A percentile compares a stretch with the other conserved stretches of the same genome.
These are phyloP conservation scores for Dendrolimus kikuchii DNA, from an alignment of 1,140 invertebrate species.

Conservation along the genomic window DNA sequence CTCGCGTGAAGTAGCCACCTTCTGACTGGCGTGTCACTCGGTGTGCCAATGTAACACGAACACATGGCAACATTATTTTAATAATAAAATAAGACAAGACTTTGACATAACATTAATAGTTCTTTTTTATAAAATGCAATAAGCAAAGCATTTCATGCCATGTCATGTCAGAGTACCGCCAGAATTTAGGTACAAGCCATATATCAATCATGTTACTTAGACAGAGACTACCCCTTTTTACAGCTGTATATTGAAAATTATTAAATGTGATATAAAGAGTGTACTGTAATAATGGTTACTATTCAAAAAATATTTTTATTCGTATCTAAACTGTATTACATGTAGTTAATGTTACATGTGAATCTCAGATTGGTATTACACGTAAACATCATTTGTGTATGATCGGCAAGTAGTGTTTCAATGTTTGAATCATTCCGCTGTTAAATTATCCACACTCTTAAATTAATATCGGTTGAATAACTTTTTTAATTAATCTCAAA, in stretches of 20 bases:
- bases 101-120: too few species aligned
- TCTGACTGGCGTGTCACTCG: too few species aligned
- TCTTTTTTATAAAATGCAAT: too few species aligned
- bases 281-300: not conserved
- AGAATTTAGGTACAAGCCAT: too few species aligned
- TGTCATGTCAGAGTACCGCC: too few species aligned
- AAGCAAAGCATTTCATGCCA: too few species aligned
- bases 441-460: slow-evolving; percentile 6
- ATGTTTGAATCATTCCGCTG: slow-evolving; percentile 44
- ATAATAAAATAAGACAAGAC: too few species aligned
- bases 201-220: too few species aligned
- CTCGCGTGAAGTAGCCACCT: too few species aligned
- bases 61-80: too few species aligned
- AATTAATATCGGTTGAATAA: not conserved
- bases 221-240: not conserved
- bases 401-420: slow-evolving; percentile 15
- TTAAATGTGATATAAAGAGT: slow-evolving; percentile 4
- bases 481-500: too few species aligned
- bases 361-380: slow-evolving; percentile 33
- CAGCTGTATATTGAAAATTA: not conserved
- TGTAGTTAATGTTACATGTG: slow-evolving; percentile 33
- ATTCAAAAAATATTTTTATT: slow-evolving; percentile 3
- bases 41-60: too few species aligned
- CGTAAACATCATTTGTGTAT: slow-evolving; percentile 11
- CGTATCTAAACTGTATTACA: slow-evolving; percentile 1